Evolutionary conservation across 2,888 invertebrate genomes (phyloP).

Genomic region (Philaethria dido): DNA sequence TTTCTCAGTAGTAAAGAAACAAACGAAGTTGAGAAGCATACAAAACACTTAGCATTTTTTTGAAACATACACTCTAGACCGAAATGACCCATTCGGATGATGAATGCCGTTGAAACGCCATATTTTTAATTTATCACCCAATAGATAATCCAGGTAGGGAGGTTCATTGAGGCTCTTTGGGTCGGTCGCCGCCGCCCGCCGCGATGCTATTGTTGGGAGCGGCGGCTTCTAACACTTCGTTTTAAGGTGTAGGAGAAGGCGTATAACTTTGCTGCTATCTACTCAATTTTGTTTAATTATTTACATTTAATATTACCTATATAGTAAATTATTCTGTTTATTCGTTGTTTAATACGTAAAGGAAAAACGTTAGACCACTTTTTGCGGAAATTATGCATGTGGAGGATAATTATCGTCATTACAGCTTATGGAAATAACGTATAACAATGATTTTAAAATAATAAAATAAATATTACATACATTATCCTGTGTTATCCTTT

Average conservation of each 20-base stretch:
- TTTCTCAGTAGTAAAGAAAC: constrained; percentile 43
- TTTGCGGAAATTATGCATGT: no score
- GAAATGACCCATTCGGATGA: constrained; percentile 73
- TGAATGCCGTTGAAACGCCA: constrained; percentile 76
- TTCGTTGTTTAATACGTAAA: no score
- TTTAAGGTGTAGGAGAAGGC: constrained; percentile 46
- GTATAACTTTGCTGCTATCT: background rate
- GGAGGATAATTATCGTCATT: no score
- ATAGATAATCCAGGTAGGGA: constrained; percentile 77
- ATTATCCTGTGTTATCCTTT: no score
- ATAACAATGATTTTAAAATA: no score
- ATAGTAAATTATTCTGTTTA: no score
- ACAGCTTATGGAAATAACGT: no score
- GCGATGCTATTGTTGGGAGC: constrained; percentile 59
- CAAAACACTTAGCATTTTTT: constrained; percentile 48
- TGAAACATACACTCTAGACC: constrained; percentile 42
- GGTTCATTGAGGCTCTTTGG: constrained; percentile 71
- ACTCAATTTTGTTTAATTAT: background rate
- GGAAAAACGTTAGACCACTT: no score
- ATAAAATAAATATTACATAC: no score
- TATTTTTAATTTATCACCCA: constrained; percentile 82
- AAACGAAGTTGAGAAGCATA: constrained; percentile 42
- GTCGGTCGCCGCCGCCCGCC: constrained; percentile 68
- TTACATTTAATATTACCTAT: no score
- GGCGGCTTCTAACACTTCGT: constrained; percentile 45